Percentiles rank a stretch among this genome's conserved stretches.
Evolutionary conservation across 2,888 invertebrate genomes (phyloP).

Genomic region (Callyntrura sp.): DNA sequence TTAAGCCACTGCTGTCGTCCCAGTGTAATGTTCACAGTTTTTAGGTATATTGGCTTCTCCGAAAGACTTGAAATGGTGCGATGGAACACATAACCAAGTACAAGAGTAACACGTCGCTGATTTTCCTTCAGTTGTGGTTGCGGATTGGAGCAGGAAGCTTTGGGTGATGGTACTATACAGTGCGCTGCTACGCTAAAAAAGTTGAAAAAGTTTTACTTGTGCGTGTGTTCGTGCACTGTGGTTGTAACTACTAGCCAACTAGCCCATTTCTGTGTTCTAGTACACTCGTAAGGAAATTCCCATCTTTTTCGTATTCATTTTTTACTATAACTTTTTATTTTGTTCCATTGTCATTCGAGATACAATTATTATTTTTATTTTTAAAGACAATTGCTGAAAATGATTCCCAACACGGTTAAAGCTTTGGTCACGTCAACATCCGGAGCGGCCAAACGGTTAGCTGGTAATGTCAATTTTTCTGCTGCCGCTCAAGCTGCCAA

Average conservation of each 20-base stretch:
- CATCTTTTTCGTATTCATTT: too few relatives aligned
- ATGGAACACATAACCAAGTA: background rate
- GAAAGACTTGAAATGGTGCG: too few relatives aligned
- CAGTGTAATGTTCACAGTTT: too few relatives aligned
- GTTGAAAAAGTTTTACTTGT: background rate
- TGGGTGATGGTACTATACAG: background rate
- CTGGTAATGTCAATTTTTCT: slow-evolving; percentile 69
- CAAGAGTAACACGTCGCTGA: background rate
- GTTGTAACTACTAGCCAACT: background rate
- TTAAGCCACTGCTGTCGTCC: too few relatives aligned
- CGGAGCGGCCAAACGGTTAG: slow-evolving; percentile 75
- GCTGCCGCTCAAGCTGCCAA: slow-evolving; percentile 87
- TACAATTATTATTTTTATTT: too few relatives aligned
- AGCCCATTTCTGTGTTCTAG: too few relatives aligned
- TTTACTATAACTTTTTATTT: too few relatives aligned
- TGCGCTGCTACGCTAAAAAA: background rate
- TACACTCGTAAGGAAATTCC: too few relatives aligned
- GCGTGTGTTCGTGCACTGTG: too few relatives aligned
- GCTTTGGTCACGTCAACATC: slow-evolving; percentile 59
- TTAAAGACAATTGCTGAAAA: slow-evolving; percentile 1
- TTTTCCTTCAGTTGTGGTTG: slow-evolving; percentile 35
- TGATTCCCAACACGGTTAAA: slow-evolving; percentile 65
- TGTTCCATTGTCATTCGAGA: too few relatives aligned
- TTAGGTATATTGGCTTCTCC: too few relatives aligned
- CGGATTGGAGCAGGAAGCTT: slow-evolving; percentile 14